Evolutionary conservation across 2,797 vertebrate species (phyloP), one percentile per base, ranked within the genome.

Genomic region (Synanceia verrucosa): DNA sequence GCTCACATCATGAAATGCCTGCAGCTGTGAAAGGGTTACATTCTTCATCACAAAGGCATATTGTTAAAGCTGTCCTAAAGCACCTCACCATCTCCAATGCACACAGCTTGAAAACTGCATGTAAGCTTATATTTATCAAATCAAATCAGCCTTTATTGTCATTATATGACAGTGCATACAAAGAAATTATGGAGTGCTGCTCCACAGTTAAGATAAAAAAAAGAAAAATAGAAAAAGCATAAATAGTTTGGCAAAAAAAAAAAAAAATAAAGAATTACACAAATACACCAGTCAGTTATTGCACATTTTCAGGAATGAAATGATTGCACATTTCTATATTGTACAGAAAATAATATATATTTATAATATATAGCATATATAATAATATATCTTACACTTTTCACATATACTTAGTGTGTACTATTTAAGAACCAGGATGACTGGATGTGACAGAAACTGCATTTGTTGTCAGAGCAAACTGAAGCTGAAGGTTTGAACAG

Each of bases 1-100:
- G 46, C 51, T 68, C 70, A 79, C 69, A 79, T 89, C 85, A 64
- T 72, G 75, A 83, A 65, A 46, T 66, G 64, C 58, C 53, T 48
- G 68, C 62, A 76, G 86, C 69, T 36, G 18, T 34, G 4, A 62
- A 65, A 72, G 63, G 73, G 68, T 70, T 66, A 62, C 65, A 76
- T 86, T 87, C 83, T 79, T 77, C 23, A 50, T 44, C 62, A 75
- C 58, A 82, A 71, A 67, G 44, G 34, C 44, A 43, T 61, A 57
- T 73, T 79, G 66, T 75, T 51, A 23, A 44, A 55, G 29, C 21
- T 9, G 55, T 44, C 14, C 60, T 14, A 47, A 41, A 72, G 19
- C 18, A 21, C 14, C 34, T 6, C 2, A 53, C n/a, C 21, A 18
- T 47, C 57, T 57, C 7, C 28, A n/a, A 36, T 36, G 36, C 29